Percentiles rank a stretch among this genome's conserved stretches.
phyloP scores from a whole-genome alignment of 2,797 vertebrate species.

The Rhabdomys pumilio region DNA sequence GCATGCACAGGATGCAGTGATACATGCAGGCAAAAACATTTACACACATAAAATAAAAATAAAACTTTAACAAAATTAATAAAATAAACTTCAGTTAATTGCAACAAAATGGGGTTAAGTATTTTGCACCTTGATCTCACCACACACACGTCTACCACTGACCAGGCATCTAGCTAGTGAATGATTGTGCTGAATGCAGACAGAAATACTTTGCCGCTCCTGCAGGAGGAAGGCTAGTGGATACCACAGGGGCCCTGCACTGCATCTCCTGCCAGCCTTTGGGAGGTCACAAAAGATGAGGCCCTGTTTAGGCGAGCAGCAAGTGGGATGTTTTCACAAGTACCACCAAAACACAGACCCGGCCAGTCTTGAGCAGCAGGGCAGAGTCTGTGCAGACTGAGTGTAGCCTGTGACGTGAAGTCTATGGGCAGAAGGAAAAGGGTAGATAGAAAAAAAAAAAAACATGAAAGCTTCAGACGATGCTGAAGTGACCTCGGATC shows the following conservation, averaged over 20 bases:
- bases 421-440: neutral
- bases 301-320: neutral
- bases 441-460: neutral
- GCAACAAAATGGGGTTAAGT: neutral
- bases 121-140: neutral
- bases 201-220: neutral
- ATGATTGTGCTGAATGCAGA: neutral
- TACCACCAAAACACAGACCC: neutral
- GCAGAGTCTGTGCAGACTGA: neutral
- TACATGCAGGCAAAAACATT: neutral
- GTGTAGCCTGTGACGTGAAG: neutral
- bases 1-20: too few relatives aligned
- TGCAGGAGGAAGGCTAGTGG: neutral
- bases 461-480: neutral
- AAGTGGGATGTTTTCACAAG: neutral
- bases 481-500: neutral
- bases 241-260: neutral
- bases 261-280: neutral
- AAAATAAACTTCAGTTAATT: conserved; percentile 12
- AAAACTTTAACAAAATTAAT: neutral
- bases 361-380: neutral
- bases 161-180: neutral
- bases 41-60: neutral
- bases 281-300: neutral
- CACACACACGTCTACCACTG: neutral